These are phyloP conservation scores for Myotis lucifugus DNA, from an alignment of 2,113 vertebrate species.

Conservation along the genomic window DNA sequence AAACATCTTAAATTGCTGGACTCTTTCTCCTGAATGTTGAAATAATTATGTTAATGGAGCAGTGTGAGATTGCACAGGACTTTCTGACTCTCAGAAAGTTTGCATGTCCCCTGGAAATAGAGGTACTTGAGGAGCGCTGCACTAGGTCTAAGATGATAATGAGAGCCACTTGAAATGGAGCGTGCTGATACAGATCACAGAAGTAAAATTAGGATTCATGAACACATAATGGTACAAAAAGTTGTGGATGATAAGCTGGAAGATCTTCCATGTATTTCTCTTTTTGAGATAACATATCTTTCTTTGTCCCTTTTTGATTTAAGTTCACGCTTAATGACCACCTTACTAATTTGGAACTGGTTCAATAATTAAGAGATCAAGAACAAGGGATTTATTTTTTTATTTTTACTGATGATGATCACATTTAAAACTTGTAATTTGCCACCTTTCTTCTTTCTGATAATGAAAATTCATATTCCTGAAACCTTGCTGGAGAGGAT, in stretches of 20 bases:
- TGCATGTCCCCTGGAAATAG: slow-evolving; percentile 11
- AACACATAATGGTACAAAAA: neutral
- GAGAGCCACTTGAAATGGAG: neutral
- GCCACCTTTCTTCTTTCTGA: neutral
- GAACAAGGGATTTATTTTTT: neutral
- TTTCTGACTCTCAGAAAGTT: slow-evolving; percentile 28
- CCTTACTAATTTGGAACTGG: slow-evolving; percentile 1
- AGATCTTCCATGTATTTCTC: neutral
- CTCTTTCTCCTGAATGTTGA: neutral
- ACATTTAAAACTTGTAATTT: slow-evolving; percentile 34
- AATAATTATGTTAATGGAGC: slow-evolving; percentile 22
- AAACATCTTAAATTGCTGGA: slow-evolving; percentile 22
- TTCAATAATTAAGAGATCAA: slow-evolving; percentile 45
- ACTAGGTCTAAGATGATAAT: neutral
- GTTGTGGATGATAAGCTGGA: neutral
- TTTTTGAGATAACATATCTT: neutral
- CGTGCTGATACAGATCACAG: neutral
- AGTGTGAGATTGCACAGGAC: neutral
- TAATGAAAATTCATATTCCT: slow-evolving; percentile 34
- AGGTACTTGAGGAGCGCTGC: neutral
- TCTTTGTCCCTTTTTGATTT: neutral
- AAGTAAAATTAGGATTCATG: neutral
- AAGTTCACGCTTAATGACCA: slow-evolving; percentile 43
- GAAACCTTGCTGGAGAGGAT: neutral
- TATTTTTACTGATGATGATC: neutral